phyloP scores from a whole-genome alignment of 2,888 invertebrate species.

The Nudaria mundana region DNA sequence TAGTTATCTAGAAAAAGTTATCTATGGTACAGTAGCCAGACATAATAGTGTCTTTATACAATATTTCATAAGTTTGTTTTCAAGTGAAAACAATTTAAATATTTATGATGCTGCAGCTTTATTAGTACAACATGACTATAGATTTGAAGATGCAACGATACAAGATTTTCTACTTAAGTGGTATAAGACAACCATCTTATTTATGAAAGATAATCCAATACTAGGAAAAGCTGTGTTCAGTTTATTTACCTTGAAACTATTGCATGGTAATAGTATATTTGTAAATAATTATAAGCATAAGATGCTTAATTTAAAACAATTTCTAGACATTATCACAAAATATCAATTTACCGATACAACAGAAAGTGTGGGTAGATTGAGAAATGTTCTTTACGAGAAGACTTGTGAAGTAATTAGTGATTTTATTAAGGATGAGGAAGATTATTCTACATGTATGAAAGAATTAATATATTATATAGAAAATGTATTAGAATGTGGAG shows the following conservation, averaged over 20 bases:
- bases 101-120: slow-evolving; percentile 42
- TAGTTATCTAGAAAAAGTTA: slow-evolving; percentile 13
- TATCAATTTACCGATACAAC: slow-evolving; percentile 33
- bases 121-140: slow-evolving; percentile 34
- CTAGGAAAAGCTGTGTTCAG: slow-evolving; percentile 49
- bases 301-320: slow-evolving; percentile 40
- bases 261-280: slow-evolving; percentile 35
- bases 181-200: slow-evolving; percentile 43
- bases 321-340: slow-evolving; percentile 37
- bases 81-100: slow-evolving; percentile 37
- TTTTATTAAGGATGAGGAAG: slow-evolving; percentile 30
- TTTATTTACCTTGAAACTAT: slow-evolving; percentile 44
- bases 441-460: slow-evolving; percentile 21
- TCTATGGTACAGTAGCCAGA: slow-evolving; percentile 30
- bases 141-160: slow-evolving; percentile 25
- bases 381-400: slow-evolving; percentile 60
- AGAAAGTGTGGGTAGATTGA: slow-evolving; percentile 54
- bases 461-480: slow-evolving; percentile 49
- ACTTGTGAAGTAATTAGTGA: slow-evolving; percentile 51
- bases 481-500: slow-evolving; percentile 66
- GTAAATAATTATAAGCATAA: slow-evolving; percentile 39
- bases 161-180: slow-evolving; percentile 42
- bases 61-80: slow-evolving; percentile 47
- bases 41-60: slow-evolving; percentile 44
- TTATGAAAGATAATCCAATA: slow-evolving; percentile 43